A percentile compares a stretch with the other conserved stretches of the same genome.
These are phyloP conservation scores for Diploptera punctata DNA, from an alignment of 2,888 invertebrate species.

Conservation along the genomic window DNA sequence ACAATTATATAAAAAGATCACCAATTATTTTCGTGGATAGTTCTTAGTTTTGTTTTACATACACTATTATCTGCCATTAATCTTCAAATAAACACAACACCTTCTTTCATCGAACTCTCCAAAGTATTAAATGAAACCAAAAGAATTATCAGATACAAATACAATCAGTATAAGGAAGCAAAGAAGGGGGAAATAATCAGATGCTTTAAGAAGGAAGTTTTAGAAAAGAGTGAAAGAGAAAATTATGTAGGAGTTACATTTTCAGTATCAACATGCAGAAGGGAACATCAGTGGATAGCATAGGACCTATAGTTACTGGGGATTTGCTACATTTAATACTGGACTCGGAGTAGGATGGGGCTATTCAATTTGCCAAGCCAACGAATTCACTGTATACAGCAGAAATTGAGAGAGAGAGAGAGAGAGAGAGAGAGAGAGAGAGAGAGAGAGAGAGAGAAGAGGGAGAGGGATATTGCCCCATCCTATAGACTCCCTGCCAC, in stretches of 20 bases:
- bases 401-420: background rate
- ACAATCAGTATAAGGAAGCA: too few species aligned
- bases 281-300: background rate
- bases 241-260: background rate
- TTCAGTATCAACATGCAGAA: background rate
- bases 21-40: too few species aligned
- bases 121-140: too few species aligned
- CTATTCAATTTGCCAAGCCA: conserved; percentile 38
- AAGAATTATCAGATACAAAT: too few species aligned
- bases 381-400: conserved; percentile 20
- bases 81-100: too few species aligned
- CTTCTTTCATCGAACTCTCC: too few species aligned
- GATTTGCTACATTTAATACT: conserved; percentile 40
- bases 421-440: too few species aligned
- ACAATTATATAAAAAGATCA: too few species aligned
- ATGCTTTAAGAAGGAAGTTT: background rate
- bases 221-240: background rate
- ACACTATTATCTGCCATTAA: too few species aligned
- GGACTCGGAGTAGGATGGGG: background rate
- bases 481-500: background rate
- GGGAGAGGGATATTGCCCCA: conserved; percentile 2
- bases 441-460: too few species aligned
- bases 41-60: too few species aligned
- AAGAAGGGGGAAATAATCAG: background rate
- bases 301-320: background rate